phyloP scores from a whole-genome alignment of 2,113 vertebrate species.

The Ceuthmochares aereus region DNA sequence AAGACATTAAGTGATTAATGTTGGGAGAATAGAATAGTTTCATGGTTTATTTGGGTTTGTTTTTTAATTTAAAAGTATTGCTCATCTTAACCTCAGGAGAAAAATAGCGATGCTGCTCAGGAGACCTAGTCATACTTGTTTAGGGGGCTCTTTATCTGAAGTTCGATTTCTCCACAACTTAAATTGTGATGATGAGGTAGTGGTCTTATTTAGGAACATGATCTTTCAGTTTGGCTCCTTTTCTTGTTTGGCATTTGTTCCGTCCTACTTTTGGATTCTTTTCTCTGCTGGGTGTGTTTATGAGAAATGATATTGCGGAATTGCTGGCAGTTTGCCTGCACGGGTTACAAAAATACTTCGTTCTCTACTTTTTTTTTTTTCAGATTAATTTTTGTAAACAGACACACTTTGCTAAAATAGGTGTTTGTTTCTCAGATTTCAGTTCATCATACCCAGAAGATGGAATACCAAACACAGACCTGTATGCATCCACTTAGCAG shows the following conservation, averaged over 20 bases:
- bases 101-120: not conserved
- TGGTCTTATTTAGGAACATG: slow-evolving; percentile 32
- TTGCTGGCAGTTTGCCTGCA: not conserved
- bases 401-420: not conserved
- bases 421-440: slow-evolving; percentile 83
- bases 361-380: not conserved
- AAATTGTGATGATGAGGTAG: slow-evolving; percentile 40
- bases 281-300: slow-evolving; percentile 32
- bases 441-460: slow-evolving; percentile 92
- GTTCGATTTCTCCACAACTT: slow-evolving; percentile 9
- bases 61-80: not conserved
- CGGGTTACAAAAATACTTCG: not conserved
- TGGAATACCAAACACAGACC: slow-evolving; percentile 90
- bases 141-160: slow-evolving; percentile 21
- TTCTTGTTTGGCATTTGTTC: not conserved
- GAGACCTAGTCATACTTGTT: not conserved
- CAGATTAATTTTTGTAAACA: not conserved
- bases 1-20: not conserved
- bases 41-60: not conserved
- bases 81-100: not conserved
- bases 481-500: slow-evolving; percentile 95
- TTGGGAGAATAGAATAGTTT: not conserved
- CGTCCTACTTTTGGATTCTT: slow-evolving; percentile 12
- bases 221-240: slow-evolving; percentile 24
- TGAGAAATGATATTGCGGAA: slow-evolving; percentile 11